Conservation (phyloP, 2,113 vertebrate species). For the Melanerpes formicivorus region DNA sequence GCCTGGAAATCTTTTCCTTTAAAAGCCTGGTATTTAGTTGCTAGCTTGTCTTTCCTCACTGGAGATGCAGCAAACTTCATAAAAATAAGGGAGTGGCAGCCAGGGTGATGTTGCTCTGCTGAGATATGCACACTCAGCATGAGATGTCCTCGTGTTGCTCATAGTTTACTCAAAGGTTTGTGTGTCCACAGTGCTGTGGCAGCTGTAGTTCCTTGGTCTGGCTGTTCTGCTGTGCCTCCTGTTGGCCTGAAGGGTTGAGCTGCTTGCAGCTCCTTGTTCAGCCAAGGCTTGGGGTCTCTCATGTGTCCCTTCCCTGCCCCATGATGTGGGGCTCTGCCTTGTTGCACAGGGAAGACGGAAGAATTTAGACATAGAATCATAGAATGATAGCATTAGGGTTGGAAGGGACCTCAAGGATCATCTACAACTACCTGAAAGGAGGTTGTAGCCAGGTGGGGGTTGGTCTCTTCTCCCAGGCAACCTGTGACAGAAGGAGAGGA, state of each 20-base stretch:
- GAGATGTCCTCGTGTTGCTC: background rate
- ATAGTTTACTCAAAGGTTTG: background rate
- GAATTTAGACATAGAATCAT: no score
- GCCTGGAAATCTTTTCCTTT: background rate
- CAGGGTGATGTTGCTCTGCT: background rate
- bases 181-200: background rate
- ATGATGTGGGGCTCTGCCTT: accelerated
- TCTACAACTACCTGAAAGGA: no score
- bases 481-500: no score
- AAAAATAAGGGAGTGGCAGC: background rate
- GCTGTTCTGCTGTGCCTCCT: background rate
- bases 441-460: no score
- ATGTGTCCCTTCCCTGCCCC: background rate
- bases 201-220: background rate
- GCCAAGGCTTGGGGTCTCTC: background rate
- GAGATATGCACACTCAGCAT: accelerated
- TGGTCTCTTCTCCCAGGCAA: no score
- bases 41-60: background rate
- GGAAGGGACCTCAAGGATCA: no score
- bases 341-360: accelerated
- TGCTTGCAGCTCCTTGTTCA: background rate
- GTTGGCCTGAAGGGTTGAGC: background rate
- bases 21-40: background rate
- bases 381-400: no score
- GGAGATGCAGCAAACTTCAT: background rate